Evolutionary conservation across 2,797 vertebrate genomes (phyloP).

Genomic region (Falco naumanni): DNA sequence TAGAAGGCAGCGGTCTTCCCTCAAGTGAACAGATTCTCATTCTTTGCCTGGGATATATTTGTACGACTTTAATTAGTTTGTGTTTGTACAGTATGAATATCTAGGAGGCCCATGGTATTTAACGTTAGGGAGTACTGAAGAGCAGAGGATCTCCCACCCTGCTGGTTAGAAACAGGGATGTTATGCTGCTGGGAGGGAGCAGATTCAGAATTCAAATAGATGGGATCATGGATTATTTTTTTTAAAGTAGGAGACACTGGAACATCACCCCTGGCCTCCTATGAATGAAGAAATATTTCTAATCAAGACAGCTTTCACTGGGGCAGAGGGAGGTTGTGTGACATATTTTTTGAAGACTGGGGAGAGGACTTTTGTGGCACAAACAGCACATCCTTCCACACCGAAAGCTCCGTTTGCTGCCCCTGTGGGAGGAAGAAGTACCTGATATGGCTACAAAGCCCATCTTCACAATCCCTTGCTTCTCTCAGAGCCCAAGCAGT

Average conservation of each 20-base stretch:
- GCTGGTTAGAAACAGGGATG: background rate
- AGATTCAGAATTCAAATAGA: slow-evolving; percentile 13
- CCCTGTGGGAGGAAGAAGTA: background rate
- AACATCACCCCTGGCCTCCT: background rate
- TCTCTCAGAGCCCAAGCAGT: background rate
- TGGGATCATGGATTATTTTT: rapidly evolving
- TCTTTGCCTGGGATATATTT: slow-evolving; percentile 45
- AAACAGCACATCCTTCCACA: background rate
- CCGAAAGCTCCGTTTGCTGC: background rate
- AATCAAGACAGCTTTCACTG: background rate
- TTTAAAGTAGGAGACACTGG: background rate
- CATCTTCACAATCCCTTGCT: background rate
- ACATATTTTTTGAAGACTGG: background rate
- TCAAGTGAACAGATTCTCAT: slow-evolving; percentile 33
- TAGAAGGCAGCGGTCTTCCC: background rate
- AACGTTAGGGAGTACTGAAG: slow-evolving; percentile 1
- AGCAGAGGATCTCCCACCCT: slow-evolving; percentile 18
- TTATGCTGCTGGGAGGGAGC: background rate
- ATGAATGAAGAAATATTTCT: background rate
- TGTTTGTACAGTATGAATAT: slow-evolving; percentile 61
- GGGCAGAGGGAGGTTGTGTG: too few relatives aligned
- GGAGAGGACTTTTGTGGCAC: background rate
- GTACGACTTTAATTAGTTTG: slow-evolving; percentile 57
- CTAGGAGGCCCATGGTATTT: slow-evolving; percentile 23
- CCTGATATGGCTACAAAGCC: background rate